Percentiles rank a stretch among this genome's conserved stretches.
phyloP scores from a whole-genome alignment of 2,797 vertebrate species.

The Craterocephalus amniculus region DNA sequence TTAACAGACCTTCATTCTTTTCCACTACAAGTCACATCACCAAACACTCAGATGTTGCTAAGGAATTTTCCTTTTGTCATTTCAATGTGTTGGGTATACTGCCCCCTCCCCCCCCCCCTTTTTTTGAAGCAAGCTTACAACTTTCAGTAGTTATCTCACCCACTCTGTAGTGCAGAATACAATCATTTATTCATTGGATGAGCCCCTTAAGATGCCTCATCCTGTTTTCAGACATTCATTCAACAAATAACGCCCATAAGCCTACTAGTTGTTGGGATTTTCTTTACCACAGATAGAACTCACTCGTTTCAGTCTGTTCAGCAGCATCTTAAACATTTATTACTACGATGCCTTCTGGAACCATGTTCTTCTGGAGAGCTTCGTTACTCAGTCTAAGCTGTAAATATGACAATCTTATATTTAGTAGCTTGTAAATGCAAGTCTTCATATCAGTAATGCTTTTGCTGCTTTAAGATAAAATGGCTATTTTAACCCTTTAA shows the following conservation, averaged over 20 bases:
- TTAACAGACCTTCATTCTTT: no score
- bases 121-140: no score
- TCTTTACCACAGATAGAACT: not conserved
- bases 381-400: not conserved
- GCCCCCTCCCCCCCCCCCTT: no score
- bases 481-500: constrained; percentile 8
- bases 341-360: not conserved
- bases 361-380: no score
- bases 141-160: not conserved
- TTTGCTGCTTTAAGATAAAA: not conserved
- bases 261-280: not conserved
- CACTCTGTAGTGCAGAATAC: not conserved
- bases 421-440: constrained; percentile 4
- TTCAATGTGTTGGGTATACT: no score
- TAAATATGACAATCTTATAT: not conserved
- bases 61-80: no score
- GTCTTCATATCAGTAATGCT: not conserved
- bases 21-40: no score
- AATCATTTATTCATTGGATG: no score
- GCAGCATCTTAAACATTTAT: constrained; percentile 9
- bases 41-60: no score
- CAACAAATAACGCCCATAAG: not conserved
- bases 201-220: not conserved
- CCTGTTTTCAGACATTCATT: not conserved
- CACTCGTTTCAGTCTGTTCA: not conserved